A percentile compares a stretch with the other conserved stretches of the same genome.
Evolutionary conservation across 2,888 invertebrate species (phyloP).

Genomic region (Mythimna pallens): DNA sequence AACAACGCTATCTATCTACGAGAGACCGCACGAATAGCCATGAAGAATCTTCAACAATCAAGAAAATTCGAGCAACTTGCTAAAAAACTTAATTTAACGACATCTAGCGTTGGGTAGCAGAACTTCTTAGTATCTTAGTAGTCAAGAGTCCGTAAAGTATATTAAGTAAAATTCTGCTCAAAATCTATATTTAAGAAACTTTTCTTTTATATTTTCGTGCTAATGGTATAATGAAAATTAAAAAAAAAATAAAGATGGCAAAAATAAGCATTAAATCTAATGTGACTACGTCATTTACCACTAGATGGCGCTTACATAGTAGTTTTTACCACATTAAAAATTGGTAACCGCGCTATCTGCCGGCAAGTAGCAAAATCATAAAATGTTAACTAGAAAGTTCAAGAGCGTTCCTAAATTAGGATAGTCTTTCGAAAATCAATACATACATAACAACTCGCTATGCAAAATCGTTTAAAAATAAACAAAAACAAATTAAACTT

Average conservation of each 20-base stretch:
- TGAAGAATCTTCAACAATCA: slow-evolving; percentile 74
- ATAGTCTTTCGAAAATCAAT: not conserved
- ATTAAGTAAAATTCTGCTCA: not conserved
- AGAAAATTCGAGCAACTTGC: slow-evolving; percentile 74
- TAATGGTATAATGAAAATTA: not conserved
- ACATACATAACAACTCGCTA: not conserved
- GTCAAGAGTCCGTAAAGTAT: not conserved
- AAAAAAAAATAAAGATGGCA: not conserved
- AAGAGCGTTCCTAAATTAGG: slow-evolving; percentile 1
- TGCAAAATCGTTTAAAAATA: too few species aligned
- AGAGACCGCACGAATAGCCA: slow-evolving; percentile 74
- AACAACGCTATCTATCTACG: slow-evolving; percentile 76
- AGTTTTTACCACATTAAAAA: accelerated
- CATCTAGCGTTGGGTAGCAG: slow-evolving; percentile 70
- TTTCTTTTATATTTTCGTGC: not conserved
- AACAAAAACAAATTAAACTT: too few species aligned
- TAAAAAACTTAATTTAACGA: slow-evolving; percentile 50
- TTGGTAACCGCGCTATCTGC: slow-evolving; percentile 69
- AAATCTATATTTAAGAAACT: not conserved
- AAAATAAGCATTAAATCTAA: not conserved
- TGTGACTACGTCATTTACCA: not conserved
- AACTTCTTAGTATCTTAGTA: slow-evolving; percentile 18
- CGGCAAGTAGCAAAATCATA: slow-evolving; percentile 54
- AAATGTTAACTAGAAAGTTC: slow-evolving; percentile 41
- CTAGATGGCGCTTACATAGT: slow-evolving; percentile 16